phyloP scores from a whole-genome alignment of 2,888 invertebrate genomes.

The Pyrrhosoma nymphula region DNA sequence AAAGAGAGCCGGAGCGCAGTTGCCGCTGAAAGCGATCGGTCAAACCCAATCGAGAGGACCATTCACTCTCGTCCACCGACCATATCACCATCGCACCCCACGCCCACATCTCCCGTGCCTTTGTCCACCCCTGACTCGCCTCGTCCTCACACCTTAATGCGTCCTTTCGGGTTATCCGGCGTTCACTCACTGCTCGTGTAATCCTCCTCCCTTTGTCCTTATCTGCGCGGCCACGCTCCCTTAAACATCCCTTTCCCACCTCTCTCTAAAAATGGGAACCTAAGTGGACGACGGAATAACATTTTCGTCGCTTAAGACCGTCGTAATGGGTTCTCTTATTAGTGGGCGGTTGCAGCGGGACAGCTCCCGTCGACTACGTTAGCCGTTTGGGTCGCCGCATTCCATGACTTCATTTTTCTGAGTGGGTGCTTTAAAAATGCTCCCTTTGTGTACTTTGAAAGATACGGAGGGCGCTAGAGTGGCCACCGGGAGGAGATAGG shows the following conservation, averaged over 20 bases:
- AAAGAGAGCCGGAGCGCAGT: not conserved
- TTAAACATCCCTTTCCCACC: not conserved
- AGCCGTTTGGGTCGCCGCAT: not conserved
- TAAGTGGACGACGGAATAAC: not conserved
- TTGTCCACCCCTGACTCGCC: no score
- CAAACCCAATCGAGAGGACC: not conserved
- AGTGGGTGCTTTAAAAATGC: not conserved
- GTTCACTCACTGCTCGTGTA: not conserved
- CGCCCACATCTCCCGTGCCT: not conserved
- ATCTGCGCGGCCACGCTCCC: not conserved
- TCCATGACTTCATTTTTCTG: slow-evolving; percentile 34
- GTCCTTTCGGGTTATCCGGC: not conserved
- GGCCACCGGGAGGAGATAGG: no score
- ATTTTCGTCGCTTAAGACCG: not conserved
- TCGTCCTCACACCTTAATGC: not conserved
- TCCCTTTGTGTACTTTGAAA: no score
- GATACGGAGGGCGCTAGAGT: no score
- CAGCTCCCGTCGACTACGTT: not conserved
- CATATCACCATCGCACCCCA: not conserved
- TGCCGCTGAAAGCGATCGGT: not conserved
- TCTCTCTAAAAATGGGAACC: not conserved
- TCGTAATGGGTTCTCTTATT: slow-evolving; percentile 43
- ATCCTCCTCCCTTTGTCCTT: not conserved
- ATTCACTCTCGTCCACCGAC: not conserved
- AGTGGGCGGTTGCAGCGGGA: not conserved